These are phyloP conservation scores for Cossypha heuglini DNA, from an alignment of 2,797 vertebrate species.

Conservation along the genomic window DNA sequence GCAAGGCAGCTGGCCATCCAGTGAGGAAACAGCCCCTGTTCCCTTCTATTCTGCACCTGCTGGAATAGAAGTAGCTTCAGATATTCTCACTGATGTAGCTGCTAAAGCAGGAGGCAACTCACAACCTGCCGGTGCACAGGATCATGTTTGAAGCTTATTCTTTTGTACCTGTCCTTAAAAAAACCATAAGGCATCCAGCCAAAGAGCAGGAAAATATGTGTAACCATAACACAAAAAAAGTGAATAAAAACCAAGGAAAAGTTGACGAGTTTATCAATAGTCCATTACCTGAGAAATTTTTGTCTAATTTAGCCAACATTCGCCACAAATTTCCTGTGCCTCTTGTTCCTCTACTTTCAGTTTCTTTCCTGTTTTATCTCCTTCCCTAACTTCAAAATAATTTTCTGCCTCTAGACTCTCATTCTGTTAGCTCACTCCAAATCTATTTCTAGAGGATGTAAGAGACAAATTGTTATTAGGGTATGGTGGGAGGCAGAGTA, in stretches of 20 bases:
- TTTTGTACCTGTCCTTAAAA: not conserved
- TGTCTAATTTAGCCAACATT: not conserved
- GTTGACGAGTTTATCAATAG: constrained; percentile 3
- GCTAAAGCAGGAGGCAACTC: not conserved
- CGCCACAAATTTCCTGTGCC: not conserved
- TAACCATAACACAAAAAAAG: not conserved
- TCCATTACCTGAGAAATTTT: not conserved
- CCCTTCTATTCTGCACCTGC: not conserved
- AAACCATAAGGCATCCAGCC: not conserved
- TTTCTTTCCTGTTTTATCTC: not conserved
- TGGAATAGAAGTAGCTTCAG: not conserved
- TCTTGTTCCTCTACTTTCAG: not conserved
- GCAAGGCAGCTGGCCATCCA: not conserved
- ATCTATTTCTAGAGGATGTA: not conserved
- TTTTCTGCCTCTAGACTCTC: not conserved
- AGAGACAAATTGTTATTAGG: not conserved
- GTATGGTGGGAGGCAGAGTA: not conserved
- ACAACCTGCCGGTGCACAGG: not conserved
- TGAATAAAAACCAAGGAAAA: not conserved
- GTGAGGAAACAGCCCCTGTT: not conserved
- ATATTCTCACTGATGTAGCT: not conserved
- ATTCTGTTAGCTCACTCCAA: not conserved
- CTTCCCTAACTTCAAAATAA: not conserved
- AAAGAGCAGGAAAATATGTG: not conserved
- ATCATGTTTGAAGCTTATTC: not conserved